Base-by-base conservation (phyloP, 2,888 invertebrate genomes). In the Plebejus anna region DNA sequence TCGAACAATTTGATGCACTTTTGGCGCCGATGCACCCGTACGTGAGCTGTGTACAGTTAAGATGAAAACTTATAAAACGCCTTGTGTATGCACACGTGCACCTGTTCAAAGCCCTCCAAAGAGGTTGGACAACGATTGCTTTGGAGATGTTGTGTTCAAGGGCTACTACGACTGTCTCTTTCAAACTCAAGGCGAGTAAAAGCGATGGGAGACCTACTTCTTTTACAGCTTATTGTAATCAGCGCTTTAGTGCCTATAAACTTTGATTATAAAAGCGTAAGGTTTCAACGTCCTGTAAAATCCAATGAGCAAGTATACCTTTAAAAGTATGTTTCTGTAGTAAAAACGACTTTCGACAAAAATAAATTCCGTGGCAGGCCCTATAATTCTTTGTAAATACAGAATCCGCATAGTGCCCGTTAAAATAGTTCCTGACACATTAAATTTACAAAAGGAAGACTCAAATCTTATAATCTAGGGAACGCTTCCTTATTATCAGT, bases 61-160 rank as follows among this genome's bases (percentile, higher is more conserved):
- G 80, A 80, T 82, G 82, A 84, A 86, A 85, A 83, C 83, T 83
- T 83, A 86, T 87, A 84, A 88, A 90, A 90, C 88, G 85, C 87
- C 85, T 89, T 90, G 85, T 85, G 84, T 85, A 87, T 87, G 84
- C 88, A 87, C 85, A 88, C 85, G 84, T 87, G 90, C 92, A 92
- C 91, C 92, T 92, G 90, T 89, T 87, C 87, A 91, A 91, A 90
- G 89, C 82, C 84, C 85, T 88, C 87, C 87, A 84, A 82, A 85
- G 84, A 85, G 82, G 79, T 82, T 75, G 73, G 75, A 79, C 83
- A 82, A 32, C 81, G 80, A 80, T 78, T 81, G 81, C 79, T 79
- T 80, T 78, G 80, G 78, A 77, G 79, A 0, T 22, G 22, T 79
- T 82, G 80, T 80, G 80, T 81, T 81, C 80, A 84, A 81, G 80